Conservation (phyloP, 2,797 vertebrate species). For the Triplophysa yarkandensis region DNA sequence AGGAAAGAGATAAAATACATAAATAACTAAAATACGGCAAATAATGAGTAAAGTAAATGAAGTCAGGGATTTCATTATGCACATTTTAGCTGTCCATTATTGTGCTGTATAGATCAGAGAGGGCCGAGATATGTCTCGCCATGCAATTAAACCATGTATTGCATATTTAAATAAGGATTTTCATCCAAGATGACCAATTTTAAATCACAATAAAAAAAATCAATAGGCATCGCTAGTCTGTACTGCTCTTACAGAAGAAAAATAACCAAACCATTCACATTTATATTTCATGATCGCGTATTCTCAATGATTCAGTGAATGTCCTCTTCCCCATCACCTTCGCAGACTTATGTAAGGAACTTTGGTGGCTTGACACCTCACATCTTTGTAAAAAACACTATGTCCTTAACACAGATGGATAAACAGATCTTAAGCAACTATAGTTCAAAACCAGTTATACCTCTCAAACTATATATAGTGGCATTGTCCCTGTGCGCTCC, state of each 20-base stretch:
- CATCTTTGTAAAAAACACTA: conserved; percentile 21
- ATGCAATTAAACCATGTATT: too few relatives aligned
- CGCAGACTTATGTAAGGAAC: conserved; percentile 13
- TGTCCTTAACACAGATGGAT: conserved; percentile 21
- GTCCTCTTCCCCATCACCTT: conserved; percentile 15
- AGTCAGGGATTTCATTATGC: too few relatives aligned
- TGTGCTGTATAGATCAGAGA: too few relatives aligned
- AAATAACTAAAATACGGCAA: background rate
- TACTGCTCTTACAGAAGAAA: too few relatives aligned
- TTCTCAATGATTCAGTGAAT: background rate
- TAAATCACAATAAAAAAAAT: too few relatives aligned
- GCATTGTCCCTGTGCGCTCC: conserved; percentile 8
- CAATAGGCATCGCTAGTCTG: too few relatives aligned
- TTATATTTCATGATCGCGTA: background rate
- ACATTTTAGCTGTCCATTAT: too few relatives aligned
- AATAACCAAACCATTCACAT: background rate
- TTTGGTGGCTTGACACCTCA: background rate
- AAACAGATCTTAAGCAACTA: conserved; percentile 16
- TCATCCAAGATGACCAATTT: too few relatives aligned
- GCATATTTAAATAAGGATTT: too few relatives aligned
- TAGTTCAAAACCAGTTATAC: conserved; percentile 18
- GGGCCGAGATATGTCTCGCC: too few relatives aligned
- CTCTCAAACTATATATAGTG: conserved; percentile 13
- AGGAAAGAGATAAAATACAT: background rate
- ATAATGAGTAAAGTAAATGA: too few relatives aligned